Evolutionary conservation across 2,113 vertebrate genomes (phyloP), one percentile per base, ranked within the genome.

Genomic region (Thunnus thynnus): DNA sequence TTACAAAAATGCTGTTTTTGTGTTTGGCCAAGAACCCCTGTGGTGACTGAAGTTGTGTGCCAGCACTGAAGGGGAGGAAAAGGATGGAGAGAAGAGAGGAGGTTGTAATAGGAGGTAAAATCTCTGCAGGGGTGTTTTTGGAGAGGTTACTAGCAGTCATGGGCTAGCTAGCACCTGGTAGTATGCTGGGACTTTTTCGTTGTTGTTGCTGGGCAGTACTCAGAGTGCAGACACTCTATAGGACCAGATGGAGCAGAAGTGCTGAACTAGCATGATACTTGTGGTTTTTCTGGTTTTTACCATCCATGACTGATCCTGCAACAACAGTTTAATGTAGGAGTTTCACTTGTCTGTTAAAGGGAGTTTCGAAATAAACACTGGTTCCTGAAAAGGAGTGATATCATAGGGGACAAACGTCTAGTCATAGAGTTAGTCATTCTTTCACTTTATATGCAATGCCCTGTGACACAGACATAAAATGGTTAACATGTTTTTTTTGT

Each of bases 131-230:
- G 70, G 41, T 62, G 58, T 72, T 84, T 82, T 47, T 11, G 9
- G 14, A 64, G 69, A 76, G 93, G 93, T 94, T 92, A 95, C 83
- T 88, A 41, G 65, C 82, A 89, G 91, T 91, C 88, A 88, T 52
- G 20, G 30, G 63, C 84, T 17, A 14, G 64, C 60, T 57, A 86
- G 68, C 91, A 94, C 78, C 92, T 94, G 90, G 36, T 55, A 80
- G 75, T 76, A 63, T 50, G 56, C 51, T 16, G 44, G 14, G 22
- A 69, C 62, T 65, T 60, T 57, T 27, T 56, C 22, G 27, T 73
- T 30, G 27, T 72, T 84, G 69, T 74, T 86, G 68, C 7, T 20
- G 51, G 57, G 80, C 64, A 85, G 57, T 18, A n/a, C 52, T 86
- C 72, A 69, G 27, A 68, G 25, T 44, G 61, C 67, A 85, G 83